Percentiles rank a stretch among this genome's conserved stretches.
Conservation (phyloP, 2,113 vertebrate genomes). For the Baryphthengus martii region DNA sequence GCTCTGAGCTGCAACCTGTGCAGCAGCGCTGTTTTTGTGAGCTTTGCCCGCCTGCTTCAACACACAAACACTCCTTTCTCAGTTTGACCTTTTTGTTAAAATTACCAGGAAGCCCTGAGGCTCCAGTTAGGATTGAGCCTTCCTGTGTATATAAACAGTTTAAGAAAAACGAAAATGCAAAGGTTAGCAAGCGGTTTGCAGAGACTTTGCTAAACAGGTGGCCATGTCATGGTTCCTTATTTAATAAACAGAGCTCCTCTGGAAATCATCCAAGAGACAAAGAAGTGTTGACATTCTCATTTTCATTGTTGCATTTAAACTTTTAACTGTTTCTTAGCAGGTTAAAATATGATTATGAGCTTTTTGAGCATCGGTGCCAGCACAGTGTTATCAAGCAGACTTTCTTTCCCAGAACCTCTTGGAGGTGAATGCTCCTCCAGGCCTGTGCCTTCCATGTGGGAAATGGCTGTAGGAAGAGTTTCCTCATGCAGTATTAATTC, state of each 20-base stretch:
- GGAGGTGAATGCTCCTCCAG: not conserved
- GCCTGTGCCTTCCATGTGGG: not conserved
- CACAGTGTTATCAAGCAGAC: not conserved
- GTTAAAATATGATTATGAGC: fast-evolving
- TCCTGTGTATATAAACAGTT: not conserved
- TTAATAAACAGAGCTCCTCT: slow-evolving; percentile 27
- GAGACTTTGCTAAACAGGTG: not conserved
- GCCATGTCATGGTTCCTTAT: not conserved
- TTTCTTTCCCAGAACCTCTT: not conserved
- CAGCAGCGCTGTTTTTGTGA: not conserved
- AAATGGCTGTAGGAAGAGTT: not conserved
- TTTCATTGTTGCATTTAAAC: slow-evolving; percentile 8
- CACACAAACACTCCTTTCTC: not conserved
- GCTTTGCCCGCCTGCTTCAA: not conserved
- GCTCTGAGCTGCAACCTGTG: fast-evolving
- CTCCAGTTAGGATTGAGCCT: not conserved
- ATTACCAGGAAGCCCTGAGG: not conserved
- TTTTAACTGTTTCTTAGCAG: not conserved
- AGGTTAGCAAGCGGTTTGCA: not conserved
- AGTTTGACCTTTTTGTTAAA: slow-evolving; percentile 20
- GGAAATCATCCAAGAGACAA: not conserved
- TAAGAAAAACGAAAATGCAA: slow-evolving; percentile 10
- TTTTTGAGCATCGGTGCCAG: not conserved
- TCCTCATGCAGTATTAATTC: not conserved
- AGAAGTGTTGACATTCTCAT: slow-evolving; percentile 15